A percentile compares a stretch with the other conserved stretches of the same genome.
These are phyloP conservation scores for Prosopocoilus inquinatus DNA, from an alignment of 2,888 invertebrate species.

Conservation along the genomic window DNA sequence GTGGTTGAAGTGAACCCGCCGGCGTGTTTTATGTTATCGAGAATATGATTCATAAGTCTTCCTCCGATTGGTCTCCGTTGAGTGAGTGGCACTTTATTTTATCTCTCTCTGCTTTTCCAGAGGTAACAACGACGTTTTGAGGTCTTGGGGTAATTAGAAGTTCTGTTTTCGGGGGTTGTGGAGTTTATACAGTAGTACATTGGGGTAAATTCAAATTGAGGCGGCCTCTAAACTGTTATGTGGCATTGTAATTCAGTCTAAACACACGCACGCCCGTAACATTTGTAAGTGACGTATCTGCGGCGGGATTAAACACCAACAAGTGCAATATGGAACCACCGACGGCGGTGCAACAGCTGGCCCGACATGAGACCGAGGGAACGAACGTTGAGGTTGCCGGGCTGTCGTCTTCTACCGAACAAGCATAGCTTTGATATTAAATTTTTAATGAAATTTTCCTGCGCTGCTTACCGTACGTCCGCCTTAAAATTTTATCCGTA, in stretches of 20 bases:
- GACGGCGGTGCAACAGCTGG: slow-evolving; percentile 26
- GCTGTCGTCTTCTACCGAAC: slow-evolving; percentile 15
- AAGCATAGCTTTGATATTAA: slow-evolving; percentile 36
- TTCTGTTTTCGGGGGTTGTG: too few relatives aligned
- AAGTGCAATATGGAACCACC: slow-evolving; percentile 41
- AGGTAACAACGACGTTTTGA: too few relatives aligned
- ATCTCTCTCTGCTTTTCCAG: too few relatives aligned
- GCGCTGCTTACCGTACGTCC: slow-evolving; percentile 20
- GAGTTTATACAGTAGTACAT: neutral
- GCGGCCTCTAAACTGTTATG: slow-evolving; percentile 10
- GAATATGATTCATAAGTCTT: too few relatives aligned
- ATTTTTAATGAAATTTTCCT: slow-evolving; percentile 39
- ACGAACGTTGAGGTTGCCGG: slow-evolving; percentile 7
- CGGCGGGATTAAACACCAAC: slow-evolving; percentile 38
- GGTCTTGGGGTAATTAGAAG: too few relatives aligned
- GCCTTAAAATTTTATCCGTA: slow-evolving; percentile 23
- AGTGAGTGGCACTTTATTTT: too few relatives aligned
- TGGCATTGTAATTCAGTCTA: slow-evolving; percentile 23
- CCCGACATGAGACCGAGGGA: slow-evolving; percentile 19
- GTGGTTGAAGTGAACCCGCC: too few relatives aligned
- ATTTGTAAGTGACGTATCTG: slow-evolving; percentile 39
- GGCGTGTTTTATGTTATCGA: too few relatives aligned
- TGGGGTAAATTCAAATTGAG: slow-evolving; percentile 9
- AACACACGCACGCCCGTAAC: slow-evolving; percentile 31
- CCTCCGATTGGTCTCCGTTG: too few relatives aligned